Base-by-base conservation (phyloP, 2,888 invertebrate genomes). In the Morpho achilles region DNA sequence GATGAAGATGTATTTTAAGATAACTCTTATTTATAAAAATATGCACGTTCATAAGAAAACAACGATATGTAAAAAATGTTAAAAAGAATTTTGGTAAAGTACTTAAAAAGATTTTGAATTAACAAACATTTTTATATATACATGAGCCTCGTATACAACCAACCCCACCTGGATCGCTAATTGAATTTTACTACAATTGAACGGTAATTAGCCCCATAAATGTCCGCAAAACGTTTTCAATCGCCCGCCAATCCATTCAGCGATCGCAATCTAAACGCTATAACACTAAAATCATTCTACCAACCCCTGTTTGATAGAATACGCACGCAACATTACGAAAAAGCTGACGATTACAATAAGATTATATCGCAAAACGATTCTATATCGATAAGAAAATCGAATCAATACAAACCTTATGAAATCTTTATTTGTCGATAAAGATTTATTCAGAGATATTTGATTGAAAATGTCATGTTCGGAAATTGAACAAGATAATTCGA, bases 261-360 rank as follows among this genome's bases (percentile, higher is more conserved):
- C 22, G n/a, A 58, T 58, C 59, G 50, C 42, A 50, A 45, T 42
- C 39, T 51, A 43, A 42, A 54, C 48, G 56, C 53, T 50, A 60
- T 50, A 58, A 47, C 53, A 16, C 58, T 58, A 57, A 58, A 64
- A 66, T 61, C 59, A 54, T 62, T 60, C 56, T 57, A 60, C 63
- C 65, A 42, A 7, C 56, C 64, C 59, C 57, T 50, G 64, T 64
- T 66, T 67, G 59, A 66, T 63, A 66, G 65, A 63, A 65, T 63
- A 67, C 67, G 69, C 59, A 64, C 66, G 66, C 53, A 61, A 63
- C 66, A 73, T 73, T 72, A 74, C 75, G 78, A 76, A 32, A 32
- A 32, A 32, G 65, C 60, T 64, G 58, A 71, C 74, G 73, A 76
- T 75, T 75, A 75, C 73, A 71, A 74, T 72, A 73, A 72, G 67